Base-by-base conservation (phyloP, 2,888 invertebrate genomes). In the Dastarcus helophoroides region DNA sequence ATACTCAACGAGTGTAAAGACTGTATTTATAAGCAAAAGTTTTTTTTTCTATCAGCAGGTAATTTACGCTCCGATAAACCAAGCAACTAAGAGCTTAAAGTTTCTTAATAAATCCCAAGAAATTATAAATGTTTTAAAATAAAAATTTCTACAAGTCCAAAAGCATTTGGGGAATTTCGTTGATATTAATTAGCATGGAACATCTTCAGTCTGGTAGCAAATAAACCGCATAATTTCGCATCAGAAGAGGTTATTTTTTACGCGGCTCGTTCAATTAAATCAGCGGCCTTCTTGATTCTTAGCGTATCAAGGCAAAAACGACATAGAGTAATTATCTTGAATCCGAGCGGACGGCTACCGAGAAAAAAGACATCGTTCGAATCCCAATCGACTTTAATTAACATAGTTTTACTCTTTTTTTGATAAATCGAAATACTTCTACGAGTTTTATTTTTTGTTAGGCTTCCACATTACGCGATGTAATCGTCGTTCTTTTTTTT, bases 361-460 rank as follows among this genome's bases (percentile, higher is more conserved):
- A 42, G 38, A 41, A 42, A 39, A 46, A 41, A 47, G 44, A 46
- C 42, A 45, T 46, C 40, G 42, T 44, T 44, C 39, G 38, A 41
- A 50, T 50, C 50, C 45, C n/a, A 47, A 50, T 50, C 46, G 44
- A 39, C 40, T 44, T 46, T 50, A 50, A 50, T 50, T 48, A 50
- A 50, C 47, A 45, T 47, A 42, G 46, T 37, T 45, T 40, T 33
- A 35, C 36, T 41, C 10, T 6, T n/a, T 7, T n/a, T 17, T 17
- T 17, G 19, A 17, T 17, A 7, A 17, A 17, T 17, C 19, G 10
- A 7, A n/a, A 23, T 23, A 10, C 8, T 9, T 23, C 10, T 8
- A 23, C 6, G 10, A 23, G 7, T 23, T 23, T 9, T 8, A 6
- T 23, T n/a, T 23, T 23, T 23, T n/a, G n/a, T 19, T 19, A 7